These are phyloP conservation scores for Peromyscus californicus DNA, from an alignment of 2,113 vertebrate species.

Conservation along the genomic window DNA sequence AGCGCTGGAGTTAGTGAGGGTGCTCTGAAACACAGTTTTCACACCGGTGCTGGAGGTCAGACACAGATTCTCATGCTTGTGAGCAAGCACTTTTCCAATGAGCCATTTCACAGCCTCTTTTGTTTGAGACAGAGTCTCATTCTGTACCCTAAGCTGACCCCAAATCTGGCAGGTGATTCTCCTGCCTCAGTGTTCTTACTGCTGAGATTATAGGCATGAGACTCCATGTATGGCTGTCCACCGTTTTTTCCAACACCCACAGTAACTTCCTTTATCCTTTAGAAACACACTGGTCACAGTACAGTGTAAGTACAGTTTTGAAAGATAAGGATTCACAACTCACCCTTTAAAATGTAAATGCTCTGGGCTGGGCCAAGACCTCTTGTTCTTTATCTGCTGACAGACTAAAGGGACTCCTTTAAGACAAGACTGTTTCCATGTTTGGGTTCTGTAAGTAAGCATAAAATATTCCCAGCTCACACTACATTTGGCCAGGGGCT, in stretches of 20 bases:
- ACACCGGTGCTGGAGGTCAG: neutral
- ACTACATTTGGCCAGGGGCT: neutral
- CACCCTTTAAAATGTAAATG: constrained; percentile 76
- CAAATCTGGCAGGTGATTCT: neutral
- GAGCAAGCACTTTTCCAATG: neutral
- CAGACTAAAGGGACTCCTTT: constrained; percentile 56
- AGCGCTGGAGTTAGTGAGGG: neutral
- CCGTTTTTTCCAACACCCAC: accelerated
- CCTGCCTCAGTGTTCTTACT: neutral
- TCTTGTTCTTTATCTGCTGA: constrained; percentile 66
- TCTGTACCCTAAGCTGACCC: neutral
- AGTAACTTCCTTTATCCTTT: neutral
- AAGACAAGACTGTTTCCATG: neutral
- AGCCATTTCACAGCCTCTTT: neutral
- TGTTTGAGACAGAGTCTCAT: neutral
- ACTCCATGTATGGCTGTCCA: neutral
- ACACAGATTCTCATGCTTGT: too few relatives aligned
- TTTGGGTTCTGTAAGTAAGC: neutral
- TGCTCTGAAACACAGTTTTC: neutral
- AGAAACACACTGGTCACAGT: neutral
- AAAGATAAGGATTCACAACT: constrained; percentile 54
- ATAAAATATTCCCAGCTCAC: neutral
- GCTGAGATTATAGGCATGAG: neutral
- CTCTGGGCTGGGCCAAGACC: constrained; percentile 1
- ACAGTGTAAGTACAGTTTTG: neutral